Evolutionary conservation across 2,888 invertebrate species (phyloP).

Genomic region (Alloplasta piceator): DNA sequence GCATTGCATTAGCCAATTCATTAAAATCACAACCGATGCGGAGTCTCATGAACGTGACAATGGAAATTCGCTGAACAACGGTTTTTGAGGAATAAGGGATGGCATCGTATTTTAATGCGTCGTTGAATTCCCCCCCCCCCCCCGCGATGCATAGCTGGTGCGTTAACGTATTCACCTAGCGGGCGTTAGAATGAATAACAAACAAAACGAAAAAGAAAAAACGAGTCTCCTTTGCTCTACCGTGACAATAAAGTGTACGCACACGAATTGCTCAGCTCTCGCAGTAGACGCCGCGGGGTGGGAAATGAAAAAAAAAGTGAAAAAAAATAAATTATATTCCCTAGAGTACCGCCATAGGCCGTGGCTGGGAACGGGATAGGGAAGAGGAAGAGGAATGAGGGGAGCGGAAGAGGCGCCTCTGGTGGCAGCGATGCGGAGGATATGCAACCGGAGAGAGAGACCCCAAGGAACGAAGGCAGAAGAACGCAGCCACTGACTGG

Average conservation of each 20-base stretch:
- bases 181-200: constrained; percentile 57
- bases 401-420: constrained; percentile 31
- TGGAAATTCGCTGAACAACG: constrained; percentile 19
- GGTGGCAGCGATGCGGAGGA: constrained; percentile 45
- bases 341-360: constrained; percentile 54
- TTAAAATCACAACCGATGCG: constrained; percentile 42
- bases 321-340: constrained; percentile 27
- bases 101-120: constrained; percentile 46
- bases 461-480: constrained; percentile 53
- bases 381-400: constrained; percentile 1
- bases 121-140: constrained; percentile 20
- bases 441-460: constrained; percentile 21
- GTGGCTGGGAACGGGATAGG: constrained; percentile 46
- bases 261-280: constrained; percentile 50
- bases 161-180: constrained; percentile 29
- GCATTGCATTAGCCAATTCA: constrained; percentile 38
- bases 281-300: constrained; percentile 52
- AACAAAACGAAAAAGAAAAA: constrained; percentile 42
- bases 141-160: constrained; percentile 22
- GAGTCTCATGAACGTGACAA: constrained; percentile 31
- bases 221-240: constrained; percentile 26
- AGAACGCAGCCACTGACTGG: constrained; percentile 73
- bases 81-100: too few relatives aligned
- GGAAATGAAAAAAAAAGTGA: constrained; percentile 18
- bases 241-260: constrained; percentile 50